These are phyloP conservation scores for Polypedilum vanderplanki DNA, from an alignment of 1,140 invertebrate species.

Conservation along the genomic window DNA sequence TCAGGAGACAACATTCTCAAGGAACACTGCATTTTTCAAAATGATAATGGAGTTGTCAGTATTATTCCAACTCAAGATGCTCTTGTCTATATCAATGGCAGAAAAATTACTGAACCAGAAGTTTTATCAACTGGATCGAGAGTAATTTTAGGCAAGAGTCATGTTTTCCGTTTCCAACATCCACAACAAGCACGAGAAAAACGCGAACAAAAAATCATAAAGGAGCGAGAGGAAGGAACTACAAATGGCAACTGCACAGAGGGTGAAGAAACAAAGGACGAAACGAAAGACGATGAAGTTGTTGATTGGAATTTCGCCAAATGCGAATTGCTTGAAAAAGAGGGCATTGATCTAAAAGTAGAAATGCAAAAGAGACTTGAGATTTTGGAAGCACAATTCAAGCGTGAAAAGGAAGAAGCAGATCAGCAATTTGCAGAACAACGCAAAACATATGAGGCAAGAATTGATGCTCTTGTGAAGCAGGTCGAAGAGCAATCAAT, in stretches of 20 bases:
- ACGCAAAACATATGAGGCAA: conserved; percentile 94
- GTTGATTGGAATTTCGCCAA: conserved; percentile 99
- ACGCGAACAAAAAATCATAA: conserved; percentile 46
- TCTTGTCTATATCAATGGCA: conserved; percentile 92
- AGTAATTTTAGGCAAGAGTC: conserved; percentile 96
- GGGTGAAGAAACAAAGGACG: conserved; percentile 40
- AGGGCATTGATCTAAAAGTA: conserved; percentile 95
- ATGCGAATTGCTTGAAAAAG: conserved; percentile 93
- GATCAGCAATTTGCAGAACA: conserved; percentile 96
- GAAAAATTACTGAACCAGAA: conserved; percentile 75
- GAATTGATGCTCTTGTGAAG: conserved; percentile 93
- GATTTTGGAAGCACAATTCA: conserved; percentile 94
- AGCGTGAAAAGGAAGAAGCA: conserved; percentile 93
- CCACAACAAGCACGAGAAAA: conserved; percentile 72
- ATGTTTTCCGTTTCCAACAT: conserved; percentile 98
- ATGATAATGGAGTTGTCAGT: conserved; percentile 78
- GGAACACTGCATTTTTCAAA: conserved; percentile 94
- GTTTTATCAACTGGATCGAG: conserved; percentile 88
- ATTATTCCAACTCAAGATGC: conserved; percentile 78
- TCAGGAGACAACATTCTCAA: conserved; percentile 87
- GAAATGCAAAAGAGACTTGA: conserved; percentile 96
- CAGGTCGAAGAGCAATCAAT: conserved; percentile 98
- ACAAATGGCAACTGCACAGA: conserved; percentile 28
- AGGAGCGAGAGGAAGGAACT: conserved; percentile 32
- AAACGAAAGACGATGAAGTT: conserved; percentile 61